These are phyloP conservation scores for Amia ocellicauda DNA, from an alignment of 2,113 vertebrate genomes.

Conservation along the genomic window DNA sequence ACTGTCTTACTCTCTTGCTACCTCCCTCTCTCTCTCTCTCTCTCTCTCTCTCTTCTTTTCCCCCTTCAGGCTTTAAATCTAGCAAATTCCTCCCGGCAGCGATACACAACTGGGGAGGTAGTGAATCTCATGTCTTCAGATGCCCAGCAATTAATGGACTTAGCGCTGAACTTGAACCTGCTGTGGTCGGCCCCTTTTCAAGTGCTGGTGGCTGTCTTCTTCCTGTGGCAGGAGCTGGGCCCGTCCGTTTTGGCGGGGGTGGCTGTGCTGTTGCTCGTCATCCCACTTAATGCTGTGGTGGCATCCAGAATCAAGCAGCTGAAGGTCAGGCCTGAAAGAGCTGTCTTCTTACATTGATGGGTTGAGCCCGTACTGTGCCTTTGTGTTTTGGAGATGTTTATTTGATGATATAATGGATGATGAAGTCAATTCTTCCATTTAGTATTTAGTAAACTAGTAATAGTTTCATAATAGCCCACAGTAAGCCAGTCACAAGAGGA, in stretches of 20 bases:
- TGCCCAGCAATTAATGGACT: slow-evolving; percentile 52
- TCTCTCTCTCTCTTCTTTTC: slow-evolving; percentile 17
- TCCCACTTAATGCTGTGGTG: slow-evolving; percentile 48
- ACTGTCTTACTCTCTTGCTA: not conserved
- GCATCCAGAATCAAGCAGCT: slow-evolving; percentile 47
- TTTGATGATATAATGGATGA: too few species aligned
- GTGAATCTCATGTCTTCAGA: slow-evolving; percentile 54
- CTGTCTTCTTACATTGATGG: too few species aligned
- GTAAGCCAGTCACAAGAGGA: too few species aligned
- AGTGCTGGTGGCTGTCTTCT: slow-evolving; percentile 42
- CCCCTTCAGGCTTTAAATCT: slow-evolving; percentile 43
- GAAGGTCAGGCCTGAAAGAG: slow-evolving; percentile 47
- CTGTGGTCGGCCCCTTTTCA: slow-evolving; percentile 59
- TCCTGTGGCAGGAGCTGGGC: slow-evolving; percentile 60
- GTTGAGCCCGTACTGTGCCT: too few species aligned
- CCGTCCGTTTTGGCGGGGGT: slow-evolving; percentile 47
- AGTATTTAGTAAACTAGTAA: too few species aligned
- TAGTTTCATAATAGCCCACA: too few species aligned
- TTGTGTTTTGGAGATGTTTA: too few species aligned
- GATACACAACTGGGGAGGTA: slow-evolving; percentile 43
- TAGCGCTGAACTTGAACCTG: slow-evolving; percentile 44
- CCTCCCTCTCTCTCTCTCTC: not conserved
- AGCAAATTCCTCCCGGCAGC: slow-evolving; percentile 41
- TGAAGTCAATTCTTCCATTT: too few species aligned
- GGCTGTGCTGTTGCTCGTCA: slow-evolving; percentile 47